These are phyloP conservation scores for Ricordea florida DNA, from an alignment of 92 coral and sea anemone species.

Conservation along the genomic window DNA sequence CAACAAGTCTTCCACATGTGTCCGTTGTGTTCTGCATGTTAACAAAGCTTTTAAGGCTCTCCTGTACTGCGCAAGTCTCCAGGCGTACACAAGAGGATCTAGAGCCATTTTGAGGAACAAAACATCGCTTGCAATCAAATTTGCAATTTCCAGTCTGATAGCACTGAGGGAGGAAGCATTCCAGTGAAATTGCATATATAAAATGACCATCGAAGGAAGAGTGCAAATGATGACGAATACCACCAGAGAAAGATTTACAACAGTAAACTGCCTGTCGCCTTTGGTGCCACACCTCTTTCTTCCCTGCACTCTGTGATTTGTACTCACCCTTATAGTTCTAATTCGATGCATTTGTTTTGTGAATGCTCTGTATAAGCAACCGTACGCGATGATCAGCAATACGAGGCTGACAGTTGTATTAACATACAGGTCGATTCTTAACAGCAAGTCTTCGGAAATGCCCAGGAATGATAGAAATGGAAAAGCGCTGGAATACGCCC, in stretches of 20 bases:
- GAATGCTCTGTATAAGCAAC: slow-evolving; percentile 9
- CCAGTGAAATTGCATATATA: neutral
- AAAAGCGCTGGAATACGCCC: neutral
- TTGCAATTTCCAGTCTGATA: slow-evolving; percentile 2
- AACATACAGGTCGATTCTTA: neutral
- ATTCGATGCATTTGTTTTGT: neutral
- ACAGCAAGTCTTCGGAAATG: neutral
- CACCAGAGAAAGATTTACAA: slow-evolving; percentile 8
- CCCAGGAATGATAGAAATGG: neutral
- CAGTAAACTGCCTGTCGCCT: slow-evolving; percentile 13
- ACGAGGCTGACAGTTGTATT: slow-evolving; percentile 8
- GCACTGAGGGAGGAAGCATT: neutral
- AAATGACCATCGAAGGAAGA: neutral
- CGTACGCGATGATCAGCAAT: neutral
- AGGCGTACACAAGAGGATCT: slow-evolving; percentile 63
- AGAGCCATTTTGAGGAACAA: slow-evolving; percentile 66
- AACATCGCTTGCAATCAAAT: slow-evolving; percentile 3
- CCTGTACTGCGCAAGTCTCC: slow-evolving; percentile 62
- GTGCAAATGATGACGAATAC: slow-evolving; percentile 1
- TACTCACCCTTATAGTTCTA: neutral
- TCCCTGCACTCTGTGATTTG: neutral
- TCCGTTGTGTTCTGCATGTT: no score
- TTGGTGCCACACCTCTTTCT: neutral
- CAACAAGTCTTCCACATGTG: no score
- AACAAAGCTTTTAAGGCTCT: slow-evolving; percentile 38